phyloP scores from a whole-genome alignment of 2,888 invertebrate genomes.

The Abscondita cerata region DNA sequence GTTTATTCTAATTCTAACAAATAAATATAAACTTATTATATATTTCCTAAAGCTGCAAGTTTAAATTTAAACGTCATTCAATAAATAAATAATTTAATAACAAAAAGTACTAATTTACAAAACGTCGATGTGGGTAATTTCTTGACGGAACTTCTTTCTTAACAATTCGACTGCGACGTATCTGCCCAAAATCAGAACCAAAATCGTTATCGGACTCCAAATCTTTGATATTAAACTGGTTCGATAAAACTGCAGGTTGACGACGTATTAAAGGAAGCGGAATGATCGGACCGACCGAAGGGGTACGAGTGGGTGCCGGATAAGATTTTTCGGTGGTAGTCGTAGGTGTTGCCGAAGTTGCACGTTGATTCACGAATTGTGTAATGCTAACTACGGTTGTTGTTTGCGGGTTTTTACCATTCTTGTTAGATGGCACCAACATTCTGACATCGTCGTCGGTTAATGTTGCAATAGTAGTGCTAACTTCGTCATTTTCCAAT shows the following conservation, averaged over 20 bases:
- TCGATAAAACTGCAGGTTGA: not conserved
- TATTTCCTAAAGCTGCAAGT: no score
- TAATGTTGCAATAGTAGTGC: not conserved
- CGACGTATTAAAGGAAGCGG: not conserved
- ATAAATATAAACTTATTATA: no score
- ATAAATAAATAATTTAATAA: no score
- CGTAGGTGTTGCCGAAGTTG: no score
- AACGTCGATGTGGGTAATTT: no score
- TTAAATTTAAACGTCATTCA: no score
- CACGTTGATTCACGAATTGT: not conserved
- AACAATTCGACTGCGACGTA: not conserved
- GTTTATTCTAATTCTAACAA: no score
- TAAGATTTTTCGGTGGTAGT: not conserved
- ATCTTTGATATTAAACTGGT: not conserved
- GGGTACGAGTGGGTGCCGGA: not conserved
- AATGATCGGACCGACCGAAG: not conserved
- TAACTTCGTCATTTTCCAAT: not conserved
- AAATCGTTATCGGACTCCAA: not conserved
- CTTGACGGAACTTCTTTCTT: not conserved
- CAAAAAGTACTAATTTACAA: no score
- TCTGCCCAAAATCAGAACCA: not conserved
- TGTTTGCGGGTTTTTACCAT: not conserved
- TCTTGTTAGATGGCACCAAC: not conserved
- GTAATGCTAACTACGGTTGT: constrained; percentile 1
- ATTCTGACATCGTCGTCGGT: not conserved